These are phyloP conservation scores for Ardeotis arabs DNA, from an alignment of 2,113 vertebrate species.

Conservation along the genomic window DNA sequence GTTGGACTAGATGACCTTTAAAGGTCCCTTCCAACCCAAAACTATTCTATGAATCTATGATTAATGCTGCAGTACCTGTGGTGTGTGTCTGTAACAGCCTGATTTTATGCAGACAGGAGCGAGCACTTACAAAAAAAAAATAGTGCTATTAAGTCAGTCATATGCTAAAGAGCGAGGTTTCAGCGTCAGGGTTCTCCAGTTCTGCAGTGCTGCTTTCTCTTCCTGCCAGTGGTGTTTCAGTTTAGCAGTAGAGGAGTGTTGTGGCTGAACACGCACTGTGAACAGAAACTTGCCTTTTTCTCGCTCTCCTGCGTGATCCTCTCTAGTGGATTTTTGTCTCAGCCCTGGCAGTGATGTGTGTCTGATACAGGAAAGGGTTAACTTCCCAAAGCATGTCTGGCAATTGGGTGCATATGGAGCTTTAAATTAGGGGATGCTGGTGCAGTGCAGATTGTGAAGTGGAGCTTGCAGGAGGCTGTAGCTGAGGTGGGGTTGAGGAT, in stretches of 20 bases:
- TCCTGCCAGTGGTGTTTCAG: neutral
- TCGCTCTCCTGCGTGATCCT: neutral
- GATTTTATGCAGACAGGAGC: neutral
- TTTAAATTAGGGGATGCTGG: neutral
- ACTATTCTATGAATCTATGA: too few species aligned
- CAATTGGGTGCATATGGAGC: neutral
- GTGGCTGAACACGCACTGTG: neutral
- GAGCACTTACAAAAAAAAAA: neutral
- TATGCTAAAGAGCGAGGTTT: neutral
- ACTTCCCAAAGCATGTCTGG: neutral
- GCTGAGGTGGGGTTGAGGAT: neutral
- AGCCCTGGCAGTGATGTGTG: neutral
- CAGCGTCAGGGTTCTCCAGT: neutral
- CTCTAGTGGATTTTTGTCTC: neutral
- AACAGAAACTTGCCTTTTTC: neutral
- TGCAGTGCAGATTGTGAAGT: neutral
- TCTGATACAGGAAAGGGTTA: neutral
- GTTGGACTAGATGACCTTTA: too few species aligned
- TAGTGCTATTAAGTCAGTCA: neutral
- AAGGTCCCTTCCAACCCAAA: too few species aligned
- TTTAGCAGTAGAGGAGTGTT: neutral
- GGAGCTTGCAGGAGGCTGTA: neutral
- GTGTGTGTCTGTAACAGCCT: neutral
- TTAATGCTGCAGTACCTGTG: neutral
- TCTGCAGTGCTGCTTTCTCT: neutral